These are phyloP conservation scores for Neodon shergylaensis DNA, from an alignment of 2,113 vertebrate species.

Conservation along the genomic window DNA sequence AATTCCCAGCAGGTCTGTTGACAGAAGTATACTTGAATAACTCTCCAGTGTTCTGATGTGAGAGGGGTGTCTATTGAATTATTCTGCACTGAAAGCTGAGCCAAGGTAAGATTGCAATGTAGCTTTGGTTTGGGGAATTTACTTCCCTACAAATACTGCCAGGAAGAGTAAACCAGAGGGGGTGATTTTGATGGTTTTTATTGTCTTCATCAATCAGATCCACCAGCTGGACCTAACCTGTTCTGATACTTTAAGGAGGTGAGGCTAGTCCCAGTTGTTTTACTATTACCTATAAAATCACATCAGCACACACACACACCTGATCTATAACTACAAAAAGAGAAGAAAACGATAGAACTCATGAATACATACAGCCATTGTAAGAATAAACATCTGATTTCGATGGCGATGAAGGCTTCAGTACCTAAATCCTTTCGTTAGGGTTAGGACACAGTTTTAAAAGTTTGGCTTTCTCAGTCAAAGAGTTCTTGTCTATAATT, in stretches of 20 bases:
- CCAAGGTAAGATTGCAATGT: neutral
- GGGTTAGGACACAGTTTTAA: neutral
- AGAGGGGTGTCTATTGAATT: neutral
- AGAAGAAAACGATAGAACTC: neutral
- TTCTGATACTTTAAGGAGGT: neutral
- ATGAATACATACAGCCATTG: neutral
- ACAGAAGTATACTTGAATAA: conserved; percentile 39
- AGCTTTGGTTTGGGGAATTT: conserved; percentile 30
- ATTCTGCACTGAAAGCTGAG: neutral
- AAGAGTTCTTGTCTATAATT: conserved; percentile 20
- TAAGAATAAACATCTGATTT: conserved; percentile 3
- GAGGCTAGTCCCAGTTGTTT: neutral
- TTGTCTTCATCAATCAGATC: neutral
- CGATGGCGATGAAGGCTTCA: neutral
- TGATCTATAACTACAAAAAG: conserved; percentile 3
- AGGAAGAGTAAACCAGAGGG: neutral
- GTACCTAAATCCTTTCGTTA: neutral
- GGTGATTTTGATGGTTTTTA: neutral
- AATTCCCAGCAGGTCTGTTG: neutral
- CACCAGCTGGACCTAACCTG: neutral
- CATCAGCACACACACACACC: neutral
- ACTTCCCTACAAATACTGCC: neutral
- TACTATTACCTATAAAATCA: neutral
- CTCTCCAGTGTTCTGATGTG: neutral
- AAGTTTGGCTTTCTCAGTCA: conserved; percentile 21